Conservation (phyloP, 2,888 invertebrate species). For the Rotaria magnacalcarata region DNA sequence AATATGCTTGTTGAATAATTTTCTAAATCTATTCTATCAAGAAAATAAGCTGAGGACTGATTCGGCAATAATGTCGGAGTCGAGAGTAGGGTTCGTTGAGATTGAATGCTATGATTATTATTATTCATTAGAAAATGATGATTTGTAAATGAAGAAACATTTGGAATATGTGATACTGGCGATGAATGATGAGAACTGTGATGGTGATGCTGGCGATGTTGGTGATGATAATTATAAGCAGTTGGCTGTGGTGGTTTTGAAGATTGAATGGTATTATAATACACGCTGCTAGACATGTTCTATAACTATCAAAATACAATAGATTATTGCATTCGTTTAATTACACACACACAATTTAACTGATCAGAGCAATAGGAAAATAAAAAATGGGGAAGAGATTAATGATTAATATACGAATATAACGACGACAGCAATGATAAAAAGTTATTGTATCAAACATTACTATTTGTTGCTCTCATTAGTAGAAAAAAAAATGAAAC, state of each 20-base stretch:
- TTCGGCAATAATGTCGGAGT: not conserved
- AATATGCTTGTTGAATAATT: not conserved
- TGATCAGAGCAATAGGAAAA: not conserved
- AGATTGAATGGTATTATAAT: not conserved
- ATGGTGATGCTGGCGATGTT: not conserved
- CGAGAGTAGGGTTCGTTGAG: not conserved
- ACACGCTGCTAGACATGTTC: not conserved
- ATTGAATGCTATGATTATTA: not conserved
- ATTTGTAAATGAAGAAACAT: not conserved
- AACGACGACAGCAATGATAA: not conserved
- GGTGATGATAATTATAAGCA: not conserved
- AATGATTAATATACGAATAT: not conserved
- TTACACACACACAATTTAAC: not conserved
- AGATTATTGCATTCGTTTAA: not conserved
- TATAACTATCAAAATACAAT: not conserved
- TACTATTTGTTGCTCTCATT: not conserved
- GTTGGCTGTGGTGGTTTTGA: not conserved
- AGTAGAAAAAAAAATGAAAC: not conserved
- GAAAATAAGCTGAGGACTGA: conserved; percentile 26
- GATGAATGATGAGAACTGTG: not conserved
- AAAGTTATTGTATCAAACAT: not conserved
- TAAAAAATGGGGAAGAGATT: not conserved
- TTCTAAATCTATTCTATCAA: conserved; percentile 10
- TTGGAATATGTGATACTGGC: not conserved
- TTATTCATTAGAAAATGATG: not conserved